Evolutionary conservation across 2,113 vertebrate species (phyloP), one percentile per base, ranked within the genome.

Genomic region (Eupsittula cactorum): DNA sequence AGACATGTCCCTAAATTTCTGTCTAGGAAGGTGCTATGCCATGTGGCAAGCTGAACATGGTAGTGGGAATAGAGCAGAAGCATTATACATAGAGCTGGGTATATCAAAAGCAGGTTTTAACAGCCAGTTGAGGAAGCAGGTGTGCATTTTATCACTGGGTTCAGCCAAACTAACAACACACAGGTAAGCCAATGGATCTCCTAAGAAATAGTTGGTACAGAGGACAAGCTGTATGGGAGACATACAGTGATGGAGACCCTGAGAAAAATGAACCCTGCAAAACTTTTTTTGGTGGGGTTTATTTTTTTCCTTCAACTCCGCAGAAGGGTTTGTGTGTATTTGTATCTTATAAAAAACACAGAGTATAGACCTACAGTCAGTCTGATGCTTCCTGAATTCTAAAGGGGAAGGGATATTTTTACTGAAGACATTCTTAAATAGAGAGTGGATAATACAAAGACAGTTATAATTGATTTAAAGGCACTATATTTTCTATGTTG

Each of bases 71-170:
- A 24, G 18, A 23, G 23, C 17, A 78, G 78, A 42, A 87, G 39
- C 11, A 6, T 31, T n/a, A 4, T 0, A 28, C 12, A 2, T 7
- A 13, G 41, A 57, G 20, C 3, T 46, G 1, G 9, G 5, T 41
- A 4, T 39, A 70, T 31, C 24, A 4, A 4, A 39, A 55, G 3
- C 16, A 49, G 33, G 11, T 46, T 90, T 70, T 70, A 39, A 29
- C 16, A 24, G 20, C 28, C 19, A 23, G 1, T 1, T 71, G 52
- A 50, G 35, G 41, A 68, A 47, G 25, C 11, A 37, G 47, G n/a
- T 20, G 5, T 47, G 42, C 0, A 0, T 74, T 78, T 88, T 62
- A 23, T 55, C 46, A 27, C 18, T 9, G 21, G 4, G 5, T 42
- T 84, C 57, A 60, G 44, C 27, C 37, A 65, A 83, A 65, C 49